Conservation (phyloP, 2,113 vertebrate genomes). For the Micronycteris hirsuta region DNA sequence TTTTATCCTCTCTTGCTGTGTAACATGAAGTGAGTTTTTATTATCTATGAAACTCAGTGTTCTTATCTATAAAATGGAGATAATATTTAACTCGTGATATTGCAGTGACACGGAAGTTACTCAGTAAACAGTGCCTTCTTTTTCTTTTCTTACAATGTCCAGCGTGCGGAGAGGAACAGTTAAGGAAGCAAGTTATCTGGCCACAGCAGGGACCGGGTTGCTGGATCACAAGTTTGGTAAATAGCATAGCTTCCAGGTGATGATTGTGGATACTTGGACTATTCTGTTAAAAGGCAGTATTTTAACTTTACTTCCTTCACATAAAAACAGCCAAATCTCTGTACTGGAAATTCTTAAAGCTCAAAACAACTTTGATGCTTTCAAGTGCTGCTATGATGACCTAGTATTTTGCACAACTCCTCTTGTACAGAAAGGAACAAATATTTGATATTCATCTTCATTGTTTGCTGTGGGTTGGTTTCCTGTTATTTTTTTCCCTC, state of each 20-base stretch:
- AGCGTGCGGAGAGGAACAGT: neutral
- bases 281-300: neutral
- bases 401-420: neutral
- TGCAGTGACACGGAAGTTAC: neutral
- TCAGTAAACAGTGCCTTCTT: neutral
- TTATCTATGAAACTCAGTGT: neutral
- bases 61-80: slow-evolving; percentile 4
- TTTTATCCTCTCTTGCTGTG: neutral
- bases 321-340: neutral
- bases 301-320: neutral
- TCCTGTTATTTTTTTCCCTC: slow-evolving; percentile 70
- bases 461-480: slow-evolving; percentile 59
- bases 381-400: neutral
- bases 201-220: neutral
- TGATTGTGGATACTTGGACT: neutral
- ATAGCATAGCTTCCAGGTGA: neutral
- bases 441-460: slow-evolving; percentile 71
- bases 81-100: slow-evolving; percentile 32
- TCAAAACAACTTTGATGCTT: slow-evolving; percentile 46
- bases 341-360: neutral
- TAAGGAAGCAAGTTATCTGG: neutral
- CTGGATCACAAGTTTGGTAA: neutral
- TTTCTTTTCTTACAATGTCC: neutral
- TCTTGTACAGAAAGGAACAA: slow-evolving; percentile 62
- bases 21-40: neutral